Base-by-base conservation (phyloP, 2,888 invertebrate species). In the Salticus scenicus region DNA sequence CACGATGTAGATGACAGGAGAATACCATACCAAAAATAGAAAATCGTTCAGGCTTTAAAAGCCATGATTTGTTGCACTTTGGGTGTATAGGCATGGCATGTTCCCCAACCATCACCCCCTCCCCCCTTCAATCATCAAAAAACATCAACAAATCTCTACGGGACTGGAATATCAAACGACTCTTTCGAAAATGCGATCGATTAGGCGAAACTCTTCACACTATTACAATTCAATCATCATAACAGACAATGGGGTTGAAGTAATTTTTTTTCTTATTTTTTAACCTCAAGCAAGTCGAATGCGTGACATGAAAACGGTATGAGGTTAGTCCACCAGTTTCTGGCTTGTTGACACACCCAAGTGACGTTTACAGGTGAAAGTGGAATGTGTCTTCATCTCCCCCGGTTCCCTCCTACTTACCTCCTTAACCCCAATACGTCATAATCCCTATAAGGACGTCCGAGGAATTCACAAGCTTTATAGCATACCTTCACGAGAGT, bases 341-440 rank as follows among this genome's bases (percentile, higher is more conserved):
- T 14, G 17, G 17, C 14, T n/a, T 17, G 47, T 47, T 47, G 75
- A 75, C 82, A 82, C 82, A 57, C 82, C 82, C 82, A 82, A 78
- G 63, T 70, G 77, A 69, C 70, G 41, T 57, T 78, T 33, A 63
- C 70, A 31, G 76, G 82, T 83, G 82, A 83, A 83, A 83, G 82
- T 83, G 66, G 76, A 63, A 47, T 67, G 82, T 47, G 10, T 47
- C 2, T 14, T 47, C 7, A n/a, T n/a, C n/a, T n/a, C 47, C 47
- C 47, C 47, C 17, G 10, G 7, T 12, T 12, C 37, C 37, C 5
- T 8, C 37, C 37, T 51, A n/a, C 71, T 64, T 69, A 51, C 67
- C 69, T 76, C 71, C 76, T 83, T 76, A 72, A 83, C 82, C 82
- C 71, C 76, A 67, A 83, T 83, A 76, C 82, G 82, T 83, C 82